phyloP scores from a whole-genome alignment of 2,888 invertebrate genomes.

The Callyntrura guangdongensis region DNA sequence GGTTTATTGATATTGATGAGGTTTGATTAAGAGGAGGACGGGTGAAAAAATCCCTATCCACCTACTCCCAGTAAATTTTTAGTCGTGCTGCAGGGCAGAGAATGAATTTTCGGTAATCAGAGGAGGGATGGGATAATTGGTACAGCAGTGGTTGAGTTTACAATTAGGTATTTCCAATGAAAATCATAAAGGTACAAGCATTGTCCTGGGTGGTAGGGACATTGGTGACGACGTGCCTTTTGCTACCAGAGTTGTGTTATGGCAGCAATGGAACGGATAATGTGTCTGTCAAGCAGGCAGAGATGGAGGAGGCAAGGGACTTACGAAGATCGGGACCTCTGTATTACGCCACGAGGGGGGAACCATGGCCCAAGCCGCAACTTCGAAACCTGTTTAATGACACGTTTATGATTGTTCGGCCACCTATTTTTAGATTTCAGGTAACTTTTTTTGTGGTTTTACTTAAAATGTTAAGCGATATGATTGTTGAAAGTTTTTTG shows the following conservation, averaged over 20 bases:
- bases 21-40: too few species aligned
- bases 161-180: too few species aligned
- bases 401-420: conserved; percentile 86
- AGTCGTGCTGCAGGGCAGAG: not conserved
- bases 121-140: too few species aligned
- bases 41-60: not conserved
- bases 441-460: conserved; percentile 79
- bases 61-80: not conserved
- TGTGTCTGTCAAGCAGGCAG: not conserved
- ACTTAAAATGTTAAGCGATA: too few species aligned
- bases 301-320: not conserved
- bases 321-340: conserved; percentile 78
- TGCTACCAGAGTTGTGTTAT: not conserved
- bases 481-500: too few species aligned
- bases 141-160: not conserved
- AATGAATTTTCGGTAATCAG: too few species aligned
- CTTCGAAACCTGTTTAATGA: conserved; percentile 85
- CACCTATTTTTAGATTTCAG: conserved; percentile 86
- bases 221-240: not conserved
- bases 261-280: not conserved
- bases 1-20: not conserved
- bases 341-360: conserved; percentile 88
- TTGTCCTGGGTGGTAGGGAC: too few species aligned
- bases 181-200: too few species aligned
- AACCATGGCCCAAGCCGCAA: conserved; percentile 90